phyloP scores from a whole-genome alignment of 2,113 vertebrate species.

The Micronycteris hirsuta region DNA sequence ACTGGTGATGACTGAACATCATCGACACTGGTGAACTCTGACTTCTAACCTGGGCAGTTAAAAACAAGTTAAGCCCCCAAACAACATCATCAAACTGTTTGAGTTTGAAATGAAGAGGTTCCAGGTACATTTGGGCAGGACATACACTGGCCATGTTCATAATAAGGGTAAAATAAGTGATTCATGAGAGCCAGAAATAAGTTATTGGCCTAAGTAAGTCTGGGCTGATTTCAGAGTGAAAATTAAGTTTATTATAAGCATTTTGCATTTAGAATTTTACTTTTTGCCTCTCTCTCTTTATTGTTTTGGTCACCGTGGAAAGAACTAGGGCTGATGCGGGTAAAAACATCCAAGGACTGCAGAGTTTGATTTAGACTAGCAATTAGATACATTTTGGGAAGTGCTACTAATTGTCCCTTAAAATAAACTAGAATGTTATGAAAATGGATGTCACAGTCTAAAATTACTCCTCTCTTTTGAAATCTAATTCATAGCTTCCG shows the following conservation, averaged over 20 bases:
- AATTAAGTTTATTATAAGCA: constrained; percentile 29
- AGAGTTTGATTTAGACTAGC: constrained; percentile 49
- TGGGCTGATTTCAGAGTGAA: constrained; percentile 22
- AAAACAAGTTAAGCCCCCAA: not conserved
- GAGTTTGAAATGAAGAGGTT: not conserved
- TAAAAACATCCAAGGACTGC: constrained; percentile 38
- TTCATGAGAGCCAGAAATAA: not conserved
- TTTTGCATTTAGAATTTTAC: constrained; percentile 37
- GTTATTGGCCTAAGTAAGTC: not conserved
- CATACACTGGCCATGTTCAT: not conserved
- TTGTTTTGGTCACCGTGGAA: constrained; percentile 53
- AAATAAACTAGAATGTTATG: constrained; percentile 68
- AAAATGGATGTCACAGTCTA: constrained; percentile 64
- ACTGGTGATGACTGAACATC: not conserved
- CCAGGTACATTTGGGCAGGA: not conserved
- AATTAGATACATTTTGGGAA: constrained; percentile 68
- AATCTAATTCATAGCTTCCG: constrained; percentile 71
- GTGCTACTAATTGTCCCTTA: constrained; percentile 69
- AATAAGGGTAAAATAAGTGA: not conserved
- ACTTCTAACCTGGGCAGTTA: not conserved
- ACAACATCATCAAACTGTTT: not conserved
- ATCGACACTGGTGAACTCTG: not conserved
- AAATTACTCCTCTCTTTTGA: constrained; percentile 73
- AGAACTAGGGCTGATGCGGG: constrained; percentile 35
- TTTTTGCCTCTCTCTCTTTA: constrained; percentile 24